These are phyloP conservation scores for Cantharis rufa DNA, from an alignment of 2,888 invertebrate genomes.

Conservation along the genomic window DNA sequence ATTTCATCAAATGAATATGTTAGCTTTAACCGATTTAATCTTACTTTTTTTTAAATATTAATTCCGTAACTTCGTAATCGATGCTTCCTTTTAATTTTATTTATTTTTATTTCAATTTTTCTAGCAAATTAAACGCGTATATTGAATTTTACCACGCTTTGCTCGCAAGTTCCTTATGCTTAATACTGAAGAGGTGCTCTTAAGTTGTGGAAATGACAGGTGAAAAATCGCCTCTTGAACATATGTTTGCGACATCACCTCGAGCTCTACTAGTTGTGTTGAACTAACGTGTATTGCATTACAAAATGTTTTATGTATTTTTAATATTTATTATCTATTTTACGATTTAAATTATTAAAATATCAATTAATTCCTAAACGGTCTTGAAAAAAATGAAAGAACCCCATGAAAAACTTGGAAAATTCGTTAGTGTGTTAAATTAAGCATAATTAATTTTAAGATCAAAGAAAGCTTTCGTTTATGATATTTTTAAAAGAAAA, in stretches of 20 bases:
- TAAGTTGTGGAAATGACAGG: slow-evolving; percentile 42
- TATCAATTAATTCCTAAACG: not conserved
- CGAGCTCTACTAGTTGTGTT: slow-evolving; percentile 24
- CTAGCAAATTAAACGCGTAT: slow-evolving; percentile 1
- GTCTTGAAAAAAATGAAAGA: not conserved
- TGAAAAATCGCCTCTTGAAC: slow-evolving; percentile 47
- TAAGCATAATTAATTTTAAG: not conserved
- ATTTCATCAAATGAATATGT: not conserved
- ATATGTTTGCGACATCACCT: slow-evolving; percentile 38
- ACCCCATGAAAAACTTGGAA: not conserved
- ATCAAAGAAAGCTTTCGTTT: not conserved
- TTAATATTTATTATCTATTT: not conserved
- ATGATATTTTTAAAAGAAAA: not conserved
- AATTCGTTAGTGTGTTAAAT: not conserved
- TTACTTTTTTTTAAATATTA: not conserved
- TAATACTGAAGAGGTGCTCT: slow-evolving; percentile 37
- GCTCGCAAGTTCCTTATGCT: slow-evolving; percentile 36
- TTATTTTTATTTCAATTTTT: not conserved
- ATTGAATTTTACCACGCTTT: slow-evolving; percentile 32
- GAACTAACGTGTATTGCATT: slow-evolving; percentile 21
- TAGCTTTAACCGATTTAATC: not conserved
- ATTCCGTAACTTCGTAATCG: not conserved
- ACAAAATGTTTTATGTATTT: not conserved
- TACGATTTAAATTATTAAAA: not conserved
- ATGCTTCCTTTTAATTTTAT: not conserved